Percentiles rank a stretch among this genome's conserved stretches.
Conservation (phyloP, 1,140 invertebrate genomes). For the Aethina tumida region DNA sequence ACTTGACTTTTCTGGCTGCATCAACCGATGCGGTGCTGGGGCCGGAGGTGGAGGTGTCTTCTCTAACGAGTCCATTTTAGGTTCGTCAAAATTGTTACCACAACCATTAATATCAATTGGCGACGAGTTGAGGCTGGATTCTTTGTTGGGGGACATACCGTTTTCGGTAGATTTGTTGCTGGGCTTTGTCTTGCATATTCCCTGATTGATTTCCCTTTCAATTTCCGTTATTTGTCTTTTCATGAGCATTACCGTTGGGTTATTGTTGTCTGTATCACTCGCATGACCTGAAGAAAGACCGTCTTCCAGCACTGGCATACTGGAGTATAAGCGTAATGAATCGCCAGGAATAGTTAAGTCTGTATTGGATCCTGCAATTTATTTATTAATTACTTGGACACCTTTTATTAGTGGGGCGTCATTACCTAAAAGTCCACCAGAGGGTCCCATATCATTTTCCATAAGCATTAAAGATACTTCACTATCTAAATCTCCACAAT, state of each 20-base stretch:
- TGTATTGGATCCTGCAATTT: slow-evolving; percentile 39
- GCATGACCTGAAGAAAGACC: slow-evolving; percentile 84
- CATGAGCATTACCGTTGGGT: slow-evolving; percentile 59
- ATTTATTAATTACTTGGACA: slow-evolving; percentile 2
- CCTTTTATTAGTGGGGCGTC: not conserved
- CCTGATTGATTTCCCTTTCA: slow-evolving; percentile 60
- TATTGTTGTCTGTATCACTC: slow-evolving; percentile 85
- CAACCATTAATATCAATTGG: slow-evolving; percentile 42
- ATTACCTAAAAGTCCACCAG: slow-evolving; percentile 29
- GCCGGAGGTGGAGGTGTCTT: slow-evolving; percentile 57
- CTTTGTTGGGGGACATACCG: slow-evolving; percentile 28
- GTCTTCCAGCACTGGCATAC: slow-evolving; percentile 93
- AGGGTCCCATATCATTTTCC: slow-evolving; percentile 50
- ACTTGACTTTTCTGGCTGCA: slow-evolving; percentile 36
- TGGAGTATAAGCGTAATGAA: slow-evolving; percentile 47
- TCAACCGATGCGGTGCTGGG: slow-evolving; percentile 48
- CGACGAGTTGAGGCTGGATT: slow-evolving; percentile 25
- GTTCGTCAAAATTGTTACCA: slow-evolving; percentile 37
- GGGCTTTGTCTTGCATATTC: slow-evolving; percentile 32
- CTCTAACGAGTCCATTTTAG: slow-evolving; percentile 24
- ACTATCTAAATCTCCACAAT: slow-evolving; percentile 74
- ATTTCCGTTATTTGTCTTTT: slow-evolving; percentile 66
- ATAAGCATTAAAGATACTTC: slow-evolving; percentile 63
- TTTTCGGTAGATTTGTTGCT: slow-evolving; percentile 27
- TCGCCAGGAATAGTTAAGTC: slow-evolving; percentile 46